Base-by-base conservation (phyloP, 2,888 invertebrate genomes). In the Dolomedes plantarius region DNA sequence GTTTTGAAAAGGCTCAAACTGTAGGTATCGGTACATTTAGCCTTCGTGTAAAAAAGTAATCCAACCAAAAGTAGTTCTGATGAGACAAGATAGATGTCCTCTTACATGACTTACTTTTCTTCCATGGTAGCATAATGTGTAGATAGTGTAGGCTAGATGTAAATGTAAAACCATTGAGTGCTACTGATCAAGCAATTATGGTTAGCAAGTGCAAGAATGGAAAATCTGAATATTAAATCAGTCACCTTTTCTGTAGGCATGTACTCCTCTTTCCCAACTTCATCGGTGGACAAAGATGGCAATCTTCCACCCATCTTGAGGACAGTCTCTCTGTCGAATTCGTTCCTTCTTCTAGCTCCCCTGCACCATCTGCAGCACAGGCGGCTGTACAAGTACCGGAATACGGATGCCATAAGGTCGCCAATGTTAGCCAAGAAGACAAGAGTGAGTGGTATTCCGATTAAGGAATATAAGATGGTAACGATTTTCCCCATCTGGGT, bases 321-420 rank as follows among this genome's bases (percentile, higher is more conserved):
- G 6, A 87, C 72, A 23, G 83, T 87, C 6, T 88, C 88, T n/a
- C 82, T 50, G n/a, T 62, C 64, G 31, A 83, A 88, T 67, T 90
- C 90, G 3, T 86, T 77, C 23, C 87, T 72, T 56, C 89, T 82
- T 5, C 90, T 50, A 3, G 88, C 31, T 1, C 88, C 74, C 13
- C 90, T 87, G 68, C 90, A 90, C 88, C 89, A 89, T 0, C 90
- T 88, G 39, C 89, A 90, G 78, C 89, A 89, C 13, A 87, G 81
- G 0, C 90, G 89, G 46, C 90, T 90, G 82, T 81, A 81, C 0
- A 71, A 7, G 36, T 69, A 88, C 5, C 88, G 80, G n/a, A 88
- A 81, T 3, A 74, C 36, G 0, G 80, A 77, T 2, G 88, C 88
- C 88, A 88, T 88, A 0, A 80, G 50, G 0, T 88, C 88, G 28